Evolutionary conservation across 2,888 invertebrate species (phyloP).

Genomic region (Busseola fusca): DNA sequence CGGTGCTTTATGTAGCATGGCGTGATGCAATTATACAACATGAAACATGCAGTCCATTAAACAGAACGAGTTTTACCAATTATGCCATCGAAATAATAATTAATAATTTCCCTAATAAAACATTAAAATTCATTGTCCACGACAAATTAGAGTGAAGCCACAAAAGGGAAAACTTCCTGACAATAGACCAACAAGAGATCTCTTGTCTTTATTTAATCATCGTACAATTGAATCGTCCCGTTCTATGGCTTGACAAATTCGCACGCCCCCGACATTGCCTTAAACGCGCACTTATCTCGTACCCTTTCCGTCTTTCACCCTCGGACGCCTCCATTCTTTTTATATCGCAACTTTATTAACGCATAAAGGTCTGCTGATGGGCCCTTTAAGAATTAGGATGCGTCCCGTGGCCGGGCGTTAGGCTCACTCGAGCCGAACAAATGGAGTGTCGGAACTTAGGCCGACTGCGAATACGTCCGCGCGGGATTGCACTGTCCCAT

Average conservation of each 20-base stretch:
- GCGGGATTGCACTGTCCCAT: conserved; percentile 70
- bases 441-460: conserved; percentile 83
- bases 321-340: conserved; percentile 88
- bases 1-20: conserved; percentile 53
- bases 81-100: conserved; percentile 37
- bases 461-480: conserved; percentile 69
- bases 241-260: conserved; percentile 86
- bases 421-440: conserved; percentile 84
- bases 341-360: conserved; percentile 89
- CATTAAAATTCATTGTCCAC: conserved; percentile 41
- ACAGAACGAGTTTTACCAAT: conserved; percentile 34
- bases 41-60: conserved; percentile 43
- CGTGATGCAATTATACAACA: conserved; percentile 46
- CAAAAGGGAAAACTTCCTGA: conserved; percentile 68
- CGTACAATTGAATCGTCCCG: conserved; percentile 83
- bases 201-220: conserved; percentile 87
- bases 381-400: conserved; percentile 89
- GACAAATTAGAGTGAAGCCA: conserved; percentile 40
- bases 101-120: conserved; percentile 50
- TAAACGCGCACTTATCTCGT: conserved; percentile 88
- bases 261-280: conserved; percentile 87
- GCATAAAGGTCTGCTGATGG: conserved; percentile 88
- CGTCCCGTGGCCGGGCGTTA: conserved; percentile 81
- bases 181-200: conserved; percentile 69
- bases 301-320: conserved; percentile 87